phyloP scores from a whole-genome alignment of 2,113 vertebrate species.

The Bothrops jararaca region DNA sequence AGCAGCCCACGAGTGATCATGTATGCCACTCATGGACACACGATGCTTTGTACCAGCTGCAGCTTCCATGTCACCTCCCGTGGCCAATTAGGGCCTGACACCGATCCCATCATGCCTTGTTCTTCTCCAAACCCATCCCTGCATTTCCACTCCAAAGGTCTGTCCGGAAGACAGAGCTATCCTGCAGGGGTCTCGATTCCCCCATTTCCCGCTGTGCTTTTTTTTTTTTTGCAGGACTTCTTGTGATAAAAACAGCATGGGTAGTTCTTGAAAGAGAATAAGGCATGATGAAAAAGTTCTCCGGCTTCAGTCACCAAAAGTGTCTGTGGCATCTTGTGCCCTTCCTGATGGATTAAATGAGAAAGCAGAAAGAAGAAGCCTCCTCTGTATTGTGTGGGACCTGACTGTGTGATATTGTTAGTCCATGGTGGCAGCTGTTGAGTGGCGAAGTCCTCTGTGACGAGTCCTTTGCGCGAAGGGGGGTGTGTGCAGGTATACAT shows the following conservation, averaged over 20 bases:
- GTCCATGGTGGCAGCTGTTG: conserved; percentile 18
- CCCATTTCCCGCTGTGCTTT: not conserved
- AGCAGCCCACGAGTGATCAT: not conserved
- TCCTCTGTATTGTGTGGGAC: not conserved
- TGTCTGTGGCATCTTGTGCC: not conserved
- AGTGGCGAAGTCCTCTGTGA: not conserved
- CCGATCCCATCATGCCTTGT: not conserved
- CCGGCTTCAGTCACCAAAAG: not conserved
- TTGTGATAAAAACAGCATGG: not conserved
- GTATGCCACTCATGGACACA: not conserved
- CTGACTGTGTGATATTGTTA: fast-evolving
- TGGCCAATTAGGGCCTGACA: not conserved
- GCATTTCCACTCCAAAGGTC: not conserved
- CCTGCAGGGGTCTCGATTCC: not conserved
- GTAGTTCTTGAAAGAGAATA: conserved; percentile 14
- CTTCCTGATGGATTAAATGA: conserved; percentile 14
- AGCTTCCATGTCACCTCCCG: not conserved
- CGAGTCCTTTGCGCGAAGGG: not conserved
- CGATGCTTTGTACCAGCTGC: not conserved
- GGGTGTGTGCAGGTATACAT: not conserved
- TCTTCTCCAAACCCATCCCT: not conserved
- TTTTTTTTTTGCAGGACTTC: fast-evolving
- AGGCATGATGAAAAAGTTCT: conserved; percentile 12
- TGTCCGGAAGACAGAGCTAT: fast-evolving
- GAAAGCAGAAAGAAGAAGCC: fast-evolving